These are phyloP conservation scores for Alfaro cultratus DNA, from an alignment of 2,797 vertebrate species.

Conservation along the genomic window DNA sequence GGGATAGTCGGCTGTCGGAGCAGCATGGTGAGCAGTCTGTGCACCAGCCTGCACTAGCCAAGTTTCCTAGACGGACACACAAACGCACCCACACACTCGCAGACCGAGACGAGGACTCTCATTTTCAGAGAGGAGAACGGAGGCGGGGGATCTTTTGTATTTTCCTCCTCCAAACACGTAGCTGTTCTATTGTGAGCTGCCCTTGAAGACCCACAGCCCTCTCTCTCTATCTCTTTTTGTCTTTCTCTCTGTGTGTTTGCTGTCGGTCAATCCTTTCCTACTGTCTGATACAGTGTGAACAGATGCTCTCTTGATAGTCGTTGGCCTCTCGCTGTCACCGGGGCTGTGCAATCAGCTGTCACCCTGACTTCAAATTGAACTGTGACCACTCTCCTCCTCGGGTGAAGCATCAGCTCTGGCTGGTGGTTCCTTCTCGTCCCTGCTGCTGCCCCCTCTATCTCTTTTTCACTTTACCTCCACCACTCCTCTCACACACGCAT, in stretches of 20 bases:
- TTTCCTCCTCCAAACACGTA: conserved; percentile 71
- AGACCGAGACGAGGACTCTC: conserved; percentile 69
- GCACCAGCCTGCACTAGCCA: conserved; percentile 67
- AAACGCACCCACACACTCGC: conserved; percentile 71
- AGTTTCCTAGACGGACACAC: conserved; percentile 77
- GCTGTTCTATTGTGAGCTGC: conserved; percentile 75
- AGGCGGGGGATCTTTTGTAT: conserved; percentile 73
- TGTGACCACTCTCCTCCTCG: conserved; percentile 67
- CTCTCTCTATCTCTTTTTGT: conserved; percentile 5
- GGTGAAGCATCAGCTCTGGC: conserved; percentile 85
- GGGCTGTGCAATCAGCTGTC: conserved; percentile 91
- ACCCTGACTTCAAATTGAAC: conserved; percentile 87
- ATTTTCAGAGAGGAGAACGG: conserved; percentile 68
- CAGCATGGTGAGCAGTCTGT: conserved; percentile 77
- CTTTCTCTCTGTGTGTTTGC: conserved; percentile 49
- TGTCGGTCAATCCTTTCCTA: conserved; percentile 48
- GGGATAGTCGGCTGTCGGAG: conserved; percentile 63
- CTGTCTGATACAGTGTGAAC: conserved; percentile 76
- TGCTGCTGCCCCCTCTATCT: conserved; percentile 47
- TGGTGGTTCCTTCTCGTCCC: conserved; percentile 59
- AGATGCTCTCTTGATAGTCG: conserved; percentile 87
- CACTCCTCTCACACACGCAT: conserved; percentile 22
- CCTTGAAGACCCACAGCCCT: conserved; percentile 68
- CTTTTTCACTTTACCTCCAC: conserved; percentile 38
- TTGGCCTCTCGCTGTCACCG: conserved; percentile 87